Percentiles rank a stretch among this genome's conserved stretches.
Conservation (phyloP, 2,888 invertebrate genomes). For the Spatulosminthurus flaviceps region DNA sequence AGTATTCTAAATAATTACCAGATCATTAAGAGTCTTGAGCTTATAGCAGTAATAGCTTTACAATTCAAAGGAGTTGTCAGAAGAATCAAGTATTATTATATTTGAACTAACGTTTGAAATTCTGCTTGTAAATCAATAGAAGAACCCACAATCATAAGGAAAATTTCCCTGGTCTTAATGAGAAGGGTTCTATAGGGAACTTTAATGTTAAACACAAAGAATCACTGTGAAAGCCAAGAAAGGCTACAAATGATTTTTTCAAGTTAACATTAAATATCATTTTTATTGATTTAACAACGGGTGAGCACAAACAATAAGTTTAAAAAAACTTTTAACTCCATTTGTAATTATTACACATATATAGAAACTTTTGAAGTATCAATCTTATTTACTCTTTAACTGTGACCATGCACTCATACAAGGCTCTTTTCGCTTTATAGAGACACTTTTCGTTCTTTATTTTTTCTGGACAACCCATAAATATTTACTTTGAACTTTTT, state of each 20-base stretch:
- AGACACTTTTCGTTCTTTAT: no score
- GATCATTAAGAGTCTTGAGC: slow-evolving; percentile 11
- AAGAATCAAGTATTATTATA: slow-evolving; percentile 18
- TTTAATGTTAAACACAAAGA: background rate
- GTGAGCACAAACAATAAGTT: background rate
- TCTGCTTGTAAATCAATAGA: slow-evolving; percentile 2
- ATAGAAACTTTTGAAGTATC: background rate
- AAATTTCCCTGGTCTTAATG: background rate
- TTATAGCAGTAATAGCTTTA: slow-evolving; percentile 9
- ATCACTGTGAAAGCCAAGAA: background rate
- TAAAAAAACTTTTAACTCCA: background rate
- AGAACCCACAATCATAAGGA: background rate
- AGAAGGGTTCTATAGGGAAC: background rate
- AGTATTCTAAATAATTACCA: slow-evolving; percentile 19
- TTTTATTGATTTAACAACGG: slow-evolving; percentile 12
- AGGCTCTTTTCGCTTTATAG: no score
- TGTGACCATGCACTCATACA: no score
- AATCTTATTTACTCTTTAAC: no score
- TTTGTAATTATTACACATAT: background rate
- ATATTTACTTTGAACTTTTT: no score
- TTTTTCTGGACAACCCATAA: no score
- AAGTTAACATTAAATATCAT: background rate
- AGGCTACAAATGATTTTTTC: background rate
- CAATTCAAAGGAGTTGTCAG: background rate
- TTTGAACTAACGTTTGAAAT: background rate